A percentile compares a stretch with the other conserved stretches of the same genome.
Evolutionary conservation across 2,888 invertebrate species (phyloP).

Genomic region (Dascillus cervinus): DNA sequence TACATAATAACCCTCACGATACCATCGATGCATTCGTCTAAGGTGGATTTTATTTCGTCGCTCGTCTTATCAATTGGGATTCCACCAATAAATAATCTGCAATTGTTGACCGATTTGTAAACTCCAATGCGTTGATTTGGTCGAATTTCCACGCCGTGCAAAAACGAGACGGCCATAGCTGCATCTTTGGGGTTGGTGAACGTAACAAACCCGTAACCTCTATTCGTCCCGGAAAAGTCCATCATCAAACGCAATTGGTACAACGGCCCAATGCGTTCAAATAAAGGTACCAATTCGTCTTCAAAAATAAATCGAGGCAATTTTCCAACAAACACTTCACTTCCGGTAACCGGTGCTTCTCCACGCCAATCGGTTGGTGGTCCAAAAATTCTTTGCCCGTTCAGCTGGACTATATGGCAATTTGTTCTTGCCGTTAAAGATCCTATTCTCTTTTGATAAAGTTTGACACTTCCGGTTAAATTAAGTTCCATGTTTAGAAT

Average conservation of each 20-base stretch:
- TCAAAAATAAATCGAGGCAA: slow-evolving; percentile 71
- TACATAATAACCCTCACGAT: slow-evolving; percentile 64
- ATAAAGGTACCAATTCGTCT: slow-evolving; percentile 68
- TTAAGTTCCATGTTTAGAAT: too few species aligned
- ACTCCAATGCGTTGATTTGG: slow-evolving; percentile 60
- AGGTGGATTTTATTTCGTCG: slow-evolving; percentile 53
- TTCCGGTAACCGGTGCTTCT: slow-evolving; percentile 54
- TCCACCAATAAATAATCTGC: slow-evolving; percentile 30
- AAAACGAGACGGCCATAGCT: slow-evolving; percentile 50
- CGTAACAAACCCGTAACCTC: slow-evolving; percentile 70
- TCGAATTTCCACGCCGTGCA: slow-evolving; percentile 61
- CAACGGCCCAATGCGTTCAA: slow-evolving; percentile 57
- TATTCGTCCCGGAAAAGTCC: slow-evolving; percentile 67
- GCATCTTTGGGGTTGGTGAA: slow-evolving; percentile 52
- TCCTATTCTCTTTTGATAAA: slow-evolving; percentile 5
- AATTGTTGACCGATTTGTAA: slow-evolving; percentile 43
- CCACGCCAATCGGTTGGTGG: slow-evolving; percentile 52
- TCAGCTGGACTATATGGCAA: slow-evolving; percentile 36
- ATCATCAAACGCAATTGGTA: slow-evolving; percentile 77
- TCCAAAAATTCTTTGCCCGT: slow-evolving; percentile 67
- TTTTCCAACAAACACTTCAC: slow-evolving; percentile 73
- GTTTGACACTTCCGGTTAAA: too few species aligned
- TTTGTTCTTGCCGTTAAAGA: slow-evolving; percentile 8
- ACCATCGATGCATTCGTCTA: slow-evolving; percentile 58
- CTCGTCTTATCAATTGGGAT: slow-evolving; percentile 31